Evolutionary conservation across 2,888 invertebrate genomes (phyloP), one percentile per base, ranked within the genome.

Genomic region (Yponomeuta malinellus): DNA sequence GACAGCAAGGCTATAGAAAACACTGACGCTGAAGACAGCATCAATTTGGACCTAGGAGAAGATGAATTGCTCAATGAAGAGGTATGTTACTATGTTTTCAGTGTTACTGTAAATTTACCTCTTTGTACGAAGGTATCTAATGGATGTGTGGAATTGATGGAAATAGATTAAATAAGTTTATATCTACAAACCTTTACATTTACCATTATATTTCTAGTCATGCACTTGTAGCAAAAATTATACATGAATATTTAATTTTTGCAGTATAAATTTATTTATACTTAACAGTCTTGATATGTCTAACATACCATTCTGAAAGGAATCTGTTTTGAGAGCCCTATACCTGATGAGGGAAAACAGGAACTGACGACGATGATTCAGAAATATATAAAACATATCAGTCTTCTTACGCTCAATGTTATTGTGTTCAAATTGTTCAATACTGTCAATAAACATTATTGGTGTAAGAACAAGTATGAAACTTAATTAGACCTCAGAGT

Each of bases 21-120:
- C 72, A 93, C 93, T 75, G 96, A 96, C 81, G 95, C 95, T 75
- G 96, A 96, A 79, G 96, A 96, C 86, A 96, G 96, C 63, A 95
- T 96, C 72, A 96, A 96, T 83, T 90, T 96, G 76, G 96, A 96
- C 72, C 94, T 96, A 83, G 96, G 96, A 64, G 96, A 96, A 86
- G 96, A 96, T 84, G 96, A 96, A 89, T 92, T 96, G 73, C 93
- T 96, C 72, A 95, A 95, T 84, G 96, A 96, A 86, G 96, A 96
- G 94, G 96, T 96, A 93, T 81, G 86, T 87, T 90, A 87, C 78
- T 90, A 90, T 91, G 82, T 91, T 86, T 90, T 90, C 88, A 86
- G 81, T 75, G 85, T 91, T 74, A 86, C 87, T 71, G 84, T 90
- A 75, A 83, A 82, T 75, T 79, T 91, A 66, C 74, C 80, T 67